Base-by-base conservation (phyloP, 2,113 vertebrate genomes). In the Cyanocitta stelleri region DNA sequence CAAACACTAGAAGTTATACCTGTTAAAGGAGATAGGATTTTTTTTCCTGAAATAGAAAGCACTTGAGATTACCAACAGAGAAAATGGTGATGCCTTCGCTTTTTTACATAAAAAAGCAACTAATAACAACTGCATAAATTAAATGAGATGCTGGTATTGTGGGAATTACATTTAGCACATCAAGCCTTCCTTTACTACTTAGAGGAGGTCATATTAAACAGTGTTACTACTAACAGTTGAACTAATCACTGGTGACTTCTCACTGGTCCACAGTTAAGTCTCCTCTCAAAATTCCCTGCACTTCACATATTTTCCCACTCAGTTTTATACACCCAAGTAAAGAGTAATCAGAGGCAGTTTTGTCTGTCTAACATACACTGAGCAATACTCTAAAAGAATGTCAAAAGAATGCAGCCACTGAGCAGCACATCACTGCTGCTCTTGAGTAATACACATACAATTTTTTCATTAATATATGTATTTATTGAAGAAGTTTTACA, bases 291-390 rank as follows among this genome's bases (percentile, higher is more conserved):
- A 85, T 33, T 27, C 21, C 33, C 33, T 21, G 13, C 6, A 35
- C 12, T 61, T 9, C 7, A 13, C 7, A 0, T 16, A 26, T 46
- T 32, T 87, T 30, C 12, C 35, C n/a, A 30, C 3, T 6, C 5
- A 26, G 66, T 41, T 80, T 43, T 59, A 23, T 15, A 75, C 77
- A 68, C 14, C 29, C 33, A 63, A 37, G 13, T 1, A 0, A 80
- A 86, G 78, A 89, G 24, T 41, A 55, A 62, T 21, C 41, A 88
- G 49, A 85, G 26, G 62, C 67, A 33, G 17, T 29, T 78, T 27
- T 7, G 33, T 26, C n/a, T 68, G 20, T 58, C 37, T 44, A 68
- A 6, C 1, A 27, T 3, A 62, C 22, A 67, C 11, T 24, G 77
- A 61, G 17, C 22, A 56, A 64, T 24, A 87, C 13, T 44, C 37